A percentile compares a stretch with the other conserved stretches of the same genome.
These are phyloP conservation scores for Alloplasta piceator DNA, from an alignment of 2,888 invertebrate species.

Conservation along the genomic window DNA sequence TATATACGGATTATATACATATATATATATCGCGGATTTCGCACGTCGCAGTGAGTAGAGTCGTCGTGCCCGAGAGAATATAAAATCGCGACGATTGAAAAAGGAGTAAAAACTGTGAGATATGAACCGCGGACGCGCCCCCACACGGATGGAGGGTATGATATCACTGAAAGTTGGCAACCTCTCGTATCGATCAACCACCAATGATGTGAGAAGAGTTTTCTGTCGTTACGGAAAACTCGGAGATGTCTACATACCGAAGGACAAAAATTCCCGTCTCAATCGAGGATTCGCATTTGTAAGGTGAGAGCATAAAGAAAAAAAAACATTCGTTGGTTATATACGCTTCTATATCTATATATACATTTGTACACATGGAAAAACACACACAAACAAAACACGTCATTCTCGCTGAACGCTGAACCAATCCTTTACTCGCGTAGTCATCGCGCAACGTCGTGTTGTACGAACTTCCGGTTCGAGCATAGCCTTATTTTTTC, in stretches of 20 bases:
- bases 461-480: constrained; percentile 21
- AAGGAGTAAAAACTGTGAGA: not conserved
- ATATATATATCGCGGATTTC: not conserved
- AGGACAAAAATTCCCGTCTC: constrained; percentile 72
- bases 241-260: constrained; percentile 75
- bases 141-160: constrained; percentile 72
- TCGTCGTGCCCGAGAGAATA: not conserved
- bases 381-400: constrained; percentile 4
- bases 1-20: no score
- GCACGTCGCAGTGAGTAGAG: not conserved
- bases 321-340: constrained; percentile 3
- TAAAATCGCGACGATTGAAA: not conserved
- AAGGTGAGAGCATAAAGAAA: constrained; percentile 64
- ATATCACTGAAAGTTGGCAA: constrained; percentile 74
- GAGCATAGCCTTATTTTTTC: not conserved
- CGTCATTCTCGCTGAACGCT: constrained; percentile 6
- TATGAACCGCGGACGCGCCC: constrained; percentile 61
- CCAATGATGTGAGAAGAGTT: constrained; percentile 71
- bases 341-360: not conserved
- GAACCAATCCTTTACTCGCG: constrained; percentile 1
- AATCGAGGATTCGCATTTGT: constrained; percentile 75
- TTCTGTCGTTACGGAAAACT: constrained; percentile 72
- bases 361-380: not conserved
- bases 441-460: constrained; percentile 1
- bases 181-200: constrained; percentile 72